Evolutionary conservation across 2,888 invertebrate species (phyloP), one percentile per base, ranked within the genome.

Genomic region (Pycnomerus fuliginosus): DNA sequence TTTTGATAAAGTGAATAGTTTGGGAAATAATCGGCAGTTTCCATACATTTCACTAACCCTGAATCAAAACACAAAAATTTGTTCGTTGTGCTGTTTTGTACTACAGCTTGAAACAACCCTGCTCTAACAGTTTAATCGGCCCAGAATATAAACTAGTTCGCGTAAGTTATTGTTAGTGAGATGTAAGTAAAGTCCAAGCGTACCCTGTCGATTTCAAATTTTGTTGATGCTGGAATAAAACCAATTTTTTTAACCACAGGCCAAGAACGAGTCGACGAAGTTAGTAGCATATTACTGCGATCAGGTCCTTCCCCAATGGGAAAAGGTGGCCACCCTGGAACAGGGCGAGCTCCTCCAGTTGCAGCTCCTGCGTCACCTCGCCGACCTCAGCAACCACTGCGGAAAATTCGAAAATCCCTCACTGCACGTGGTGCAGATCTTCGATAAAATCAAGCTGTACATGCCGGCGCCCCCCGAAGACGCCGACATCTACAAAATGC

Each of bases 381-480:
- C 95, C 15, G 93, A 95, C 71, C 79, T 94, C 57, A 81, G 86
- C 30, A 80, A 84, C 46, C 81, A 84, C 71, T 84, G 86, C 66
- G 90, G 90, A 24, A 79, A 82, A 25, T 68, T 91, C 37, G 88
- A 90, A 32, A 84, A 88, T 59, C 77, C 85, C 16, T 80, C 84
- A 48, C 77, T 81, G 41, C 84, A 87, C 70, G 81, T 93, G 44
- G 82, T 85, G 56, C 80, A 83, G 45, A 80, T 93, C 20, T 90
- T 87, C 71, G 82, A 85, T 55, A 79, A 85, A 54, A 72, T 94
- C 28, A 79, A 90, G 78, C 90, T 92, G 76, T 91, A 88, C 64
- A 85, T 96, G 82, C 95, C 94, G 2, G 77, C 90, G 56, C 94
- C 95, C 11, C 90, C 93, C 38, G 72, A 83, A 37, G 84, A 84